phyloP scores from a whole-genome alignment of 1,140 invertebrate genomes.

The Drosophila gunungcola region DNA sequence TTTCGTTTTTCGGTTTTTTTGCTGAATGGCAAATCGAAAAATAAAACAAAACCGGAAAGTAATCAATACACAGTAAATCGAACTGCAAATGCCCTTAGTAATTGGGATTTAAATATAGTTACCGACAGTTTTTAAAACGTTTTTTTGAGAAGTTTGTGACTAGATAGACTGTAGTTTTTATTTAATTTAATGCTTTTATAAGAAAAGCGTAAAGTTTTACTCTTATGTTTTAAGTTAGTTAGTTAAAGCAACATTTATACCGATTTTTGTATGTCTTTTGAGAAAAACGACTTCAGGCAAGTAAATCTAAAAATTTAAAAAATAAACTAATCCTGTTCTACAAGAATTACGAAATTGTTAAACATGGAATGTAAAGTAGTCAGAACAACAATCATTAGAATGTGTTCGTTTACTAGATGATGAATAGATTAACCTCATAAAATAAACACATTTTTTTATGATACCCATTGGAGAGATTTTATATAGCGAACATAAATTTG shows the following conservation, averaged over 20 bases:
- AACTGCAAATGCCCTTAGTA: slow-evolving; percentile 42
- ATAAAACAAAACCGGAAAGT: slow-evolving; percentile 80
- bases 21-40: slow-evolving; percentile 76
- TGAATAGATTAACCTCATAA: slow-evolving; percentile 21
- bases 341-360: neutral
- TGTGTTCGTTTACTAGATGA: neutral
- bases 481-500: slow-evolving; percentile 22
- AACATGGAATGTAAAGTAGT: neutral
- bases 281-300: too few species aligned
- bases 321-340: too few species aligned
- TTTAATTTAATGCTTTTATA: too few species aligned
- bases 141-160: too few species aligned
- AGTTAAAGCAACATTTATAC: too few species aligned
- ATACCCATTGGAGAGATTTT: slow-evolving; percentile 5
- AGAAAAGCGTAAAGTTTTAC: too few species aligned
- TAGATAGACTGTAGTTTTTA: too few species aligned
- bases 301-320: too few species aligned
- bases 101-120: too few species aligned
- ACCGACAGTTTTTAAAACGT: too few species aligned
- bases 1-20: slow-evolving; percentile 22
- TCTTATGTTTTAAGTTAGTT: too few species aligned
- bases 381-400: neutral
- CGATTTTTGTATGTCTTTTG: too few species aligned
- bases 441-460: slow-evolving; percentile 14
- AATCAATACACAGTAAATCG: slow-evolving; percentile 25